These are phyloP conservation scores for Trissonchulus sp. DNA, from an alignment of 2,888 invertebrate genomes.

Conservation along the genomic window DNA sequence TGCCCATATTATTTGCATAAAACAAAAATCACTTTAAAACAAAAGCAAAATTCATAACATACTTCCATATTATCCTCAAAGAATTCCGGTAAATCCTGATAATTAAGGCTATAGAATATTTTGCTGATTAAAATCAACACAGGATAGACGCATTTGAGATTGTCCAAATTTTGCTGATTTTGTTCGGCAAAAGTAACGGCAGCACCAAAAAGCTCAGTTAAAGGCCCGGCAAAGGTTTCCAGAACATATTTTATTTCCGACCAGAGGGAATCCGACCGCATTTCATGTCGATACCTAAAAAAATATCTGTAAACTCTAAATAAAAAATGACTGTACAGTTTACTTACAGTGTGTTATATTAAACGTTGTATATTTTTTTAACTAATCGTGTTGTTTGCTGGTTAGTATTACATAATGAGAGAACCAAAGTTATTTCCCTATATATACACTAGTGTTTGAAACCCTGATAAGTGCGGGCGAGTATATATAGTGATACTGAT, in stretches of 20 bases:
- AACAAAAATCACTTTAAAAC: no score
- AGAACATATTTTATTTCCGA: slow-evolving; percentile 92
- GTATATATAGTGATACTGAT: no score
- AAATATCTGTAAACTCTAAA: slow-evolving; percentile 38
- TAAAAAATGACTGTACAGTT: no score
- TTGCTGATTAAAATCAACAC: slow-evolving; percentile 82
- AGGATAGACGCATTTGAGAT: slow-evolving; percentile 76
- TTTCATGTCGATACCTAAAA: slow-evolving; percentile 74
- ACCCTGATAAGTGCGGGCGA: no score
- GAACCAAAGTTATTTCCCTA: no score
- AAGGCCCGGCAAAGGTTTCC: slow-evolving; percentile 82
- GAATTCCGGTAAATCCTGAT: slow-evolving; percentile 95
- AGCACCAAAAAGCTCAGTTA: slow-evolving; percentile 82
- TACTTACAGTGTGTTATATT: no score
- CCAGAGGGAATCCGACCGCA: slow-evolving; percentile 90
- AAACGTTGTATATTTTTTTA: no score
- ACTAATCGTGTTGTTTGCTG: no score
- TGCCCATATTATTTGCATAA: no score
- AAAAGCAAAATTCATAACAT: no score
- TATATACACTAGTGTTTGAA: no score
- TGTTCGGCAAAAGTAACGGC: slow-evolving; percentile 73
- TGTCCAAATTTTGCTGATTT: slow-evolving; percentile 71
- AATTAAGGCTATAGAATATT: slow-evolving; percentile 93
- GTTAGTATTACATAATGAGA: no score
- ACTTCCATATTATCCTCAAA: slow-evolving; percentile 66